A percentile compares a stretch with the other conserved stretches of the same genome.
These are phyloP conservation scores for Acanthosoma haemorrhoidale DNA, from an alignment of 2,888 invertebrate genomes.

Conservation along the genomic window DNA sequence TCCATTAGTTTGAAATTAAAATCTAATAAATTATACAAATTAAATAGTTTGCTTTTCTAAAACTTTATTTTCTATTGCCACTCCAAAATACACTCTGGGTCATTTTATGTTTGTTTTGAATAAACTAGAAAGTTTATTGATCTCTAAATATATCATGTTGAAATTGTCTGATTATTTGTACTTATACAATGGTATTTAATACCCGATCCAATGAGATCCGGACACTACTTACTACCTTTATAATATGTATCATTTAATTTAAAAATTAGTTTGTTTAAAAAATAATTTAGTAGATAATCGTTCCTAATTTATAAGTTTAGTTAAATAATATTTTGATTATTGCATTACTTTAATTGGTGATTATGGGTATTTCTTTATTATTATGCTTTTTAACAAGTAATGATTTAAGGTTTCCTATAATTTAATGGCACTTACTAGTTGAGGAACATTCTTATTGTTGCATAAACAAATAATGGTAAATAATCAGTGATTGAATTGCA, in stretches of 20 bases:
- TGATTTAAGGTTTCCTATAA: background rate
- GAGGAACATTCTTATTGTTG: too few species aligned
- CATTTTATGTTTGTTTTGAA: background rate
- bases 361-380: background rate
- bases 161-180: background rate
- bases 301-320: background rate
- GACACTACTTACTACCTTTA: too few species aligned
- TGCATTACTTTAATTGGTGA: background rate
- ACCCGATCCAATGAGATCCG: background rate
- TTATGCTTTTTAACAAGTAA: background rate
- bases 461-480: too few species aligned
- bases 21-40: background rate
- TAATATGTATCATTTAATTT: background rate
- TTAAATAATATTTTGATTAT: background rate
- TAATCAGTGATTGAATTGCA: too few species aligned
- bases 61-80: background rate
- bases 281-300: background rate
- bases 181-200: background rate
- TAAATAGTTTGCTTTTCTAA: background rate
- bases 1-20: background rate
- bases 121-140: background rate
- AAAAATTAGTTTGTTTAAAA: background rate
- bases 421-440: background rate
- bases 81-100: too few species aligned
- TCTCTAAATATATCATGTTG: background rate